A percentile compares a stretch with the other conserved stretches of the same genome.
phyloP scores from a whole-genome alignment of 1,140 invertebrate genomes.

The Colletes gigas region DNA sequence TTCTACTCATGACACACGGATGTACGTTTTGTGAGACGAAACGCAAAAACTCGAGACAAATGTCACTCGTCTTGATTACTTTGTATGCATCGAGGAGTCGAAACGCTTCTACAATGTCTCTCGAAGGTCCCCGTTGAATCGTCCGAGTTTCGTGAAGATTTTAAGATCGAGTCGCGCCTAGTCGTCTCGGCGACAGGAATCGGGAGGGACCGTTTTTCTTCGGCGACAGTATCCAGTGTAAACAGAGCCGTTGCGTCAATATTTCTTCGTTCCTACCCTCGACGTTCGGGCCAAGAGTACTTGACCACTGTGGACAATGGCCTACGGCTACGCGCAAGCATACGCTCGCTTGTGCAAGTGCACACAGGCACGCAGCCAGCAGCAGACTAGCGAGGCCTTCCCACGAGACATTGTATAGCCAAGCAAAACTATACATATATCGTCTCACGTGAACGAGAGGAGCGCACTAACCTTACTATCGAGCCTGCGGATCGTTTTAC shows the following conservation, averaged over 20 bases:
- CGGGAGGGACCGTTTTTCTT: conserved; percentile 19
- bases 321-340: not conserved
- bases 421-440: conserved; percentile 50
- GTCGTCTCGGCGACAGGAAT: not conserved
- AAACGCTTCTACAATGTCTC: too few relatives aligned
- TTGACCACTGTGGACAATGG: conserved; percentile 46
- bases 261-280: conserved; percentile 48
- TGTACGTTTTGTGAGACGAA: not conserved
- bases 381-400: conserved; percentile 48
- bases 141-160: not conserved
- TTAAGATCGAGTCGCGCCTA: not conserved
- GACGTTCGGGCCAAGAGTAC: conserved; percentile 44
- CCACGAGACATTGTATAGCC: conserved; percentile 64
- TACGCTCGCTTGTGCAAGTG: not conserved
- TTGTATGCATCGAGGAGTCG: not conserved
- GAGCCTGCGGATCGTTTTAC: conserved; percentile 51
- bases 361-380: conserved; percentile 6
- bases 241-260: conserved; percentile 51
- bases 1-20: too few relatives aligned
- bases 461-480: conserved; percentile 60
- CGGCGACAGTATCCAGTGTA: conserved; percentile 47
- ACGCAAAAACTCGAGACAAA: not conserved
- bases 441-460: conserved; percentile 54
- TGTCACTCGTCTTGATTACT: not conserved
- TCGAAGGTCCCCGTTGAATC: not conserved